Evolutionary conservation across 2,113 vertebrate genomes (phyloP).

Genomic region (Nesogale talazaci): DNA sequence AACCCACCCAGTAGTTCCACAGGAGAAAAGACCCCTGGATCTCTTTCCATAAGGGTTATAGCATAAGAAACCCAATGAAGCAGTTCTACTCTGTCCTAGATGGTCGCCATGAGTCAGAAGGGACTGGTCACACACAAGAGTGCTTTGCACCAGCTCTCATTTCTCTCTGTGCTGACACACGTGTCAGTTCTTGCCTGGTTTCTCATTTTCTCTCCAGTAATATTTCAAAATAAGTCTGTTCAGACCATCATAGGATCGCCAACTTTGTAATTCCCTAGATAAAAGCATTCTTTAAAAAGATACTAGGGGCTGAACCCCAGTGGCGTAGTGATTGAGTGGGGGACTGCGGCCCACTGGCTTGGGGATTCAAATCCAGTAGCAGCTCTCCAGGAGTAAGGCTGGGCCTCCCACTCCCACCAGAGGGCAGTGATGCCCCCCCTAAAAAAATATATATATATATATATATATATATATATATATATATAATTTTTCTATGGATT

Average conservation of each 20-base stretch:
- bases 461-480: no score
- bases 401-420: no score
- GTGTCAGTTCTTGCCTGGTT: background rate
- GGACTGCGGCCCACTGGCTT: no score
- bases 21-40: background rate
- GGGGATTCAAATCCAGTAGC: no score
- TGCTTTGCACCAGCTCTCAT: background rate
- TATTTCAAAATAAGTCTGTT: background rate
- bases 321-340: no score
- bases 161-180: background rate
- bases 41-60: background rate
- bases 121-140: background rate
- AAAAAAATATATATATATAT: no score
- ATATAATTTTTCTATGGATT: background rate
- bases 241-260: background rate
- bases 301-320: background rate
- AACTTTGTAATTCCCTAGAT: constrained; percentile 49
- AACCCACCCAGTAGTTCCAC: background rate
- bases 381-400: no score
- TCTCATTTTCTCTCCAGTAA: constrained; percentile 26
- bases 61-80: background rate
- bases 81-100: background rate
- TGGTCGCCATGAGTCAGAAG: background rate
- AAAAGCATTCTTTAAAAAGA: constrained; percentile 17
- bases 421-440: no score